Conservation (phyloP, 2,113 vertebrate species). For the Saimiri boliviensis region DNA sequence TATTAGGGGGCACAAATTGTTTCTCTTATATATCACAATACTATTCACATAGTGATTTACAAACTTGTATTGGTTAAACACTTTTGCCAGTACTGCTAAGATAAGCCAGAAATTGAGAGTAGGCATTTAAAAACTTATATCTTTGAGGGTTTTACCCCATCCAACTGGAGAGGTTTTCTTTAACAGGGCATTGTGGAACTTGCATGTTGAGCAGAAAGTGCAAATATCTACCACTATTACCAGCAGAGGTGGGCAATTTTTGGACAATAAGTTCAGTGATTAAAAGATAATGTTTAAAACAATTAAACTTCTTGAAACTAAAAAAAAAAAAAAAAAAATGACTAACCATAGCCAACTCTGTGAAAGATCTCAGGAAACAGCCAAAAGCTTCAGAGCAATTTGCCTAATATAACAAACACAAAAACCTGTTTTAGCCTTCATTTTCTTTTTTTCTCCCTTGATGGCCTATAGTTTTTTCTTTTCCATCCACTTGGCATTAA, state of each 20-base stretch:
- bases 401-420: background rate
- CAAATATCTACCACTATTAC: background rate
- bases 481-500: background rate
- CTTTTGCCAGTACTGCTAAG: background rate
- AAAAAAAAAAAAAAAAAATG: background rate
- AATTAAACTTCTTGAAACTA: background rate
- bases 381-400: background rate
- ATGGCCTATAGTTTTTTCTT: background rate
- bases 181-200: background rate
- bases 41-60: background rate
- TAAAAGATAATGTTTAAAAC: background rate
- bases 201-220: background rate
- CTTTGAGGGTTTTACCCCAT: background rate
- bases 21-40: background rate
- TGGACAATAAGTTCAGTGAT: background rate
- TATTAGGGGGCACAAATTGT: background rate
- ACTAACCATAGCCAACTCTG: background rate
- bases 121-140: background rate
- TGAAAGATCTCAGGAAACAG: background rate
- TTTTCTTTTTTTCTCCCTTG: background rate
- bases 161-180: background rate
- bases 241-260: background rate
- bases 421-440: background rate
- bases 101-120: background rate
- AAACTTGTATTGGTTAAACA: background rate